These are phyloP conservation scores for Corydoras sp. DNA, from an alignment of 2,113 vertebrate species.

Conservation along the genomic window DNA sequence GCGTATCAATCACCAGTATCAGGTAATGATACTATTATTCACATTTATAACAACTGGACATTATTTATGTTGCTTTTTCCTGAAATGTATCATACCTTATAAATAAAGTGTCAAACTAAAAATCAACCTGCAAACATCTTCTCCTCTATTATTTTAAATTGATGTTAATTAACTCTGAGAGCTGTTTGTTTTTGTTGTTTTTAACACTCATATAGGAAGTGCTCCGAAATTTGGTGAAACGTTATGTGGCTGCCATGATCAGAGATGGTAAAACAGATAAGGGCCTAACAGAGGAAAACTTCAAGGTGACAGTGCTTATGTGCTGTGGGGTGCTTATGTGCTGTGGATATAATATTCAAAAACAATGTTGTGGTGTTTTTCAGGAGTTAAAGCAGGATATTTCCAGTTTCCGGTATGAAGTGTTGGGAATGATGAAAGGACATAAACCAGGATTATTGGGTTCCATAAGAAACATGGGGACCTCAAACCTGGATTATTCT, in stretches of 20 bases:
- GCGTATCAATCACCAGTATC: constrained; percentile 90
- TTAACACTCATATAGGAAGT: constrained; percentile 76
- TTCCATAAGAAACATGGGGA: constrained; percentile 54
- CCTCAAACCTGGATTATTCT: constrained; percentile 65
- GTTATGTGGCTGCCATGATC: constrained; percentile 97
- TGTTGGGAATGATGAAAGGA: constrained; percentile 87
- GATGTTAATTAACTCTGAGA: no score
- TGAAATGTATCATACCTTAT: no score
- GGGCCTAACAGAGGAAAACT: constrained; percentile 97
- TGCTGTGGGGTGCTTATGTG: no score
- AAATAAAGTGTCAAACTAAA: no score
- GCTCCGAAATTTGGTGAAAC: constrained; percentile 92
- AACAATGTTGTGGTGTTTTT: constrained; percentile 17
- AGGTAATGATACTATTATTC: constrained; percentile 67
- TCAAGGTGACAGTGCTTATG: constrained; percentile 73
- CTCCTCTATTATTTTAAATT: no score
- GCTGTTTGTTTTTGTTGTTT: no score
- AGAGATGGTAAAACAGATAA: constrained; percentile 98
- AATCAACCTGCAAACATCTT: no score
- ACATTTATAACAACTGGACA: constrained; percentile 2
- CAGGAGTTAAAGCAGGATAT: constrained; percentile 98
- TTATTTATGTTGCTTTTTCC: no score
- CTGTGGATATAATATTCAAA: no score
- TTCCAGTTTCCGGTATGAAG: constrained; percentile 97
- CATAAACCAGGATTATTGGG: constrained; percentile 69